These are phyloP conservation scores for Ginglymostoma cirratum DNA, from an alignment of 2,113 vertebrate genomes.

Conservation along the genomic window DNA sequence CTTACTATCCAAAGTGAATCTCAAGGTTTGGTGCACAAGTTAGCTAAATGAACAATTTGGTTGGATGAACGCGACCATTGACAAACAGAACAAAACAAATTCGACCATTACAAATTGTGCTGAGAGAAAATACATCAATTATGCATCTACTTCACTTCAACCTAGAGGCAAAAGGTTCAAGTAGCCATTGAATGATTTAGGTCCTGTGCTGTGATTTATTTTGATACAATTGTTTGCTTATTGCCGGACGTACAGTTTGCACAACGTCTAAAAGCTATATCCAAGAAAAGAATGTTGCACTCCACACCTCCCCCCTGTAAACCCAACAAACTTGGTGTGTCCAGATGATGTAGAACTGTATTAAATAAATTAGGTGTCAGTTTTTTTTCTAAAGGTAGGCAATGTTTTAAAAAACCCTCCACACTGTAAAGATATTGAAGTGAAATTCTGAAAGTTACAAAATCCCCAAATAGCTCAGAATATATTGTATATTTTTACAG, in stretches of 20 bases:
- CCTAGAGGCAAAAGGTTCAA: background rate
- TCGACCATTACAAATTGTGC: background rate
- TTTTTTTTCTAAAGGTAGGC: too few relatives aligned
- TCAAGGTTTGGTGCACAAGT: background rate
- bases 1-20: background rate
- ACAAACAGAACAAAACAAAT: background rate
- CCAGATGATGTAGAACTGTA: background rate
- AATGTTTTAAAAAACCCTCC: background rate
- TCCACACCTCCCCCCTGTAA: too few relatives aligned
- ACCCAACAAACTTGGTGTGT: background rate
- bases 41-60: background rate
- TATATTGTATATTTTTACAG: conserved; percentile 50
- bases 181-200: background rate
- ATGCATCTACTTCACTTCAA: background rate
- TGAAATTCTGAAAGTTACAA: background rate
- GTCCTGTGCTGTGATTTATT: background rate
- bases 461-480: background rate
- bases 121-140: background rate
- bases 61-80: background rate
- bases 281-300: background rate
- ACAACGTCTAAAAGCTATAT: background rate
- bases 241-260: background rate
- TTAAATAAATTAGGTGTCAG: background rate
- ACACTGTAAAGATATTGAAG: background rate
- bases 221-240: background rate